Base-by-base conservation (phyloP, 2,113 vertebrate species). In the Apaloderma vittatum region DNA sequence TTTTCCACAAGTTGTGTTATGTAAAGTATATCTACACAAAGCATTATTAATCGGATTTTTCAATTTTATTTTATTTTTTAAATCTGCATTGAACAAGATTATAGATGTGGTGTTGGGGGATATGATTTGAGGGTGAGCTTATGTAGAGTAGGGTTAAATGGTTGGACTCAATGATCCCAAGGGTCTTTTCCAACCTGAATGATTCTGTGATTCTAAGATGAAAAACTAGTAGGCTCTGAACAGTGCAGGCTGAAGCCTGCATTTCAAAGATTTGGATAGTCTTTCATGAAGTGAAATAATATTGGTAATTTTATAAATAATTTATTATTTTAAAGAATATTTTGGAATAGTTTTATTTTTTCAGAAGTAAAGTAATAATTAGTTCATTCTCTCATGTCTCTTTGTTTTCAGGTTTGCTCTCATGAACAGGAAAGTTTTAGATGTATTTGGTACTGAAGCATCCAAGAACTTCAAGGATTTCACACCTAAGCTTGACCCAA, bases 371-470 rank as follows among this genome's bases (percentile, higher is more conserved):
- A 10, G 26, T 3, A 54, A 11, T 36, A 40, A 45, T 75, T 23
- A 13, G 6, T 45, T 90, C 20, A 22, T 72, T 54, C 8, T 80
- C 75, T 86, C 22, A 12, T 57, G 8, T 62, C 30, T 84, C 72
- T 49, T 79, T 37, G 95, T 81, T 97, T 95, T 61, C 79, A 99
- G 99, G 96, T 99, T 99, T 98, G 98, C 98, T 65, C 62, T 99
- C 80, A 99, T 99, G 99, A 99, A 99, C 97, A 98, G 99, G 77
- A 98, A 98, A 94, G 96, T 97, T 93, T 98, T 99, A 65, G 99
- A 99, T 93, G 98, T 98, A 62, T 99, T 99, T 93, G 99, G 99
- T 59, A 99, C 99, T 30, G 97, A 99, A 95, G 99, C 99, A 46
- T 99, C 99, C 77, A 99, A 97, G 97, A 93, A 99, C 88, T 99